These are phyloP conservation scores for Baryphthengus martii DNA, from an alignment of 2,113 vertebrate species.

Conservation along the genomic window DNA sequence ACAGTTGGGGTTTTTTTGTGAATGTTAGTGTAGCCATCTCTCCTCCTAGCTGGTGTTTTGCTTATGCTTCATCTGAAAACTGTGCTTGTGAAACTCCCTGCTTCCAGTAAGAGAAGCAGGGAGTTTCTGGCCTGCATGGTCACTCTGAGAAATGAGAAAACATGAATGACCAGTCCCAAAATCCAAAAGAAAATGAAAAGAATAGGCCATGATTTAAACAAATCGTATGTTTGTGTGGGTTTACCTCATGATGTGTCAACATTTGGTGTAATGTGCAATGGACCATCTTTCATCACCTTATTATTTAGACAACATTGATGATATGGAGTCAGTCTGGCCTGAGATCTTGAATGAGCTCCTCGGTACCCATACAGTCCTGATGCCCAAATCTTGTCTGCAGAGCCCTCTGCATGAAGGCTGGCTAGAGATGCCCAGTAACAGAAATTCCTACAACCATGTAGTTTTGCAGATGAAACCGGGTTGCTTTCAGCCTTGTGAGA, in stretches of 20 bases:
- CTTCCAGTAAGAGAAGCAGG: background rate
- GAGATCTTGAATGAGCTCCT: background rate
- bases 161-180: background rate
- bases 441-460: background rate
- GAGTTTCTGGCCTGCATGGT: background rate
- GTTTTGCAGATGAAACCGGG: background rate
- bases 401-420: accelerated
- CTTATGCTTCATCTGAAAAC: background rate
- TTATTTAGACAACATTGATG: background rate
- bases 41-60: background rate
- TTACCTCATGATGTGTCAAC: background rate
- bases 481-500: background rate
- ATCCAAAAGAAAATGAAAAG: background rate
- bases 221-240: background rate
- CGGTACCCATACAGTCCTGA: background rate
- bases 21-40: background rate
- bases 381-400: background rate
- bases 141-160: background rate
- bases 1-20: too few species aligned
- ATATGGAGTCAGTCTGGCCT: background rate
- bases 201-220: background rate
- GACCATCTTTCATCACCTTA: background rate
- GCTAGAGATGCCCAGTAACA: background rate
- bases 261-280: background rate
- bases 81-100: background rate